phyloP scores from a whole-genome alignment of 2,113 vertebrate genomes.

The Clarias magur region DNA sequence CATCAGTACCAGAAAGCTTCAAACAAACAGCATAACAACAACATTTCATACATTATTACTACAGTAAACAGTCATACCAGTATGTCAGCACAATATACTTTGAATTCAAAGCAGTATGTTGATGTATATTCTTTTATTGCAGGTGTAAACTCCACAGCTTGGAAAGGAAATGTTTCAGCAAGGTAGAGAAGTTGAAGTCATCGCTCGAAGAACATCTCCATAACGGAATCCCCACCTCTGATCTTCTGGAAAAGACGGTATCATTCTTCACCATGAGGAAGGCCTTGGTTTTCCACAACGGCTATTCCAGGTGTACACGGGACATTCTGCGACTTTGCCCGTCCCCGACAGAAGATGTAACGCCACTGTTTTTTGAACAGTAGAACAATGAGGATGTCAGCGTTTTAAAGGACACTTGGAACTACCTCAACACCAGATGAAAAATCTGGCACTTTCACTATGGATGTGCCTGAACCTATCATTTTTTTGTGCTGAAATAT shows the following conservation, averaged over 20 bases:
- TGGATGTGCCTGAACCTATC: conserved; percentile 10
- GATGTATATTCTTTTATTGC: conserved; percentile 32
- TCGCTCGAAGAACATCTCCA: conserved; percentile 68
- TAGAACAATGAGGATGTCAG: background rate
- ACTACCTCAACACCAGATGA: conserved; percentile 35
- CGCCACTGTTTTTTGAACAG: conserved; percentile 60
- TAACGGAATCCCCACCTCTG: conserved; percentile 63
- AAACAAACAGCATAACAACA: background rate
- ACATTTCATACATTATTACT: background rate
- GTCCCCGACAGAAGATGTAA: conserved; percentile 63
- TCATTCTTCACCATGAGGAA: conserved; percentile 72
- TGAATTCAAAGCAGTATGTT: background rate
- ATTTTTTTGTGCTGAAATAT: background rate
- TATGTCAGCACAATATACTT: background rate
- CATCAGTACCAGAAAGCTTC: background rate
- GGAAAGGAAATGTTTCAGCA: conserved; percentile 70
- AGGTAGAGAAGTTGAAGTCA: conserved; percentile 70
- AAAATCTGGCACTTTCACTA: conserved; percentile 36
- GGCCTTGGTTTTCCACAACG: conserved; percentile 65
- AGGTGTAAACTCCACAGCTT: conserved; percentile 72
- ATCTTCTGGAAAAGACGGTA: conserved; percentile 73
- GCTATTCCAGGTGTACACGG: conserved; percentile 72
- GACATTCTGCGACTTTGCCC: conserved; percentile 72
- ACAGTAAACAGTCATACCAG: background rate
- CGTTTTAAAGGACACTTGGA: conserved; percentile 26